These are phyloP conservation scores for Tetheella fluctuosa DNA, from an alignment of 2,888 invertebrate species.

Conservation along the genomic window DNA sequence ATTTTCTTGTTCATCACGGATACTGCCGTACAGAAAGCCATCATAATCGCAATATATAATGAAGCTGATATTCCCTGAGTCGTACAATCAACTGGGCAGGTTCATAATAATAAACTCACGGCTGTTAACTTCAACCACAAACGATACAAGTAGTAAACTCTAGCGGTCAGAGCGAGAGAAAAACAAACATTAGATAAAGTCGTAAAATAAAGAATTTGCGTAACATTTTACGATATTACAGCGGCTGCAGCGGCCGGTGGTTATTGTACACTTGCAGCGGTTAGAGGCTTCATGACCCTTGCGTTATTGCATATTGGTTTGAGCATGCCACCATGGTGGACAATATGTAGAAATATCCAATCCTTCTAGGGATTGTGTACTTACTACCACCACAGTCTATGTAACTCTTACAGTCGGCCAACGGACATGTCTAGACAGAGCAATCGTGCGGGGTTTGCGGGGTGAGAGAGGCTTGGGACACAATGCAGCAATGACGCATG, in stretches of 20 bases:
- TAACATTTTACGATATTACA: constrained; percentile 3
- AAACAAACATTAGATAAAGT: constrained; percentile 9
- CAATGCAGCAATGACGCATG: too few species aligned
- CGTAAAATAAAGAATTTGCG: constrained; percentile 7
- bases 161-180: background rate
- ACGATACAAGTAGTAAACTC: background rate
- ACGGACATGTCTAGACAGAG: too few species aligned
- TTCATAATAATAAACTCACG: background rate
- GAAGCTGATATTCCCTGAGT: too few species aligned
- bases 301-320: constrained; percentile 1
- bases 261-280: background rate
- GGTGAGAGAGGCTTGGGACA: too few species aligned
- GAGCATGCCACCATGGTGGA: background rate
- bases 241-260: background rate
- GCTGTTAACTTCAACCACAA: background rate
- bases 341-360: background rate
- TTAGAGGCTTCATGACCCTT: background rate
- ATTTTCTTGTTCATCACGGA: too few species aligned
- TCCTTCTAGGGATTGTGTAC: too few species aligned
- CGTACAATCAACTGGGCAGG: background rate
- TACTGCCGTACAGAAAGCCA: too few species aligned
- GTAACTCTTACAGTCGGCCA: too few species aligned
- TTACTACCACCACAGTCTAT: too few species aligned
- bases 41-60: too few species aligned
- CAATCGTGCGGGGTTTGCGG: too few species aligned